Percentiles rank a stretch among this genome's conserved stretches.
Evolutionary conservation across 2,113 vertebrate species (phyloP).

Genomic region (Lontra canadensis): DNA sequence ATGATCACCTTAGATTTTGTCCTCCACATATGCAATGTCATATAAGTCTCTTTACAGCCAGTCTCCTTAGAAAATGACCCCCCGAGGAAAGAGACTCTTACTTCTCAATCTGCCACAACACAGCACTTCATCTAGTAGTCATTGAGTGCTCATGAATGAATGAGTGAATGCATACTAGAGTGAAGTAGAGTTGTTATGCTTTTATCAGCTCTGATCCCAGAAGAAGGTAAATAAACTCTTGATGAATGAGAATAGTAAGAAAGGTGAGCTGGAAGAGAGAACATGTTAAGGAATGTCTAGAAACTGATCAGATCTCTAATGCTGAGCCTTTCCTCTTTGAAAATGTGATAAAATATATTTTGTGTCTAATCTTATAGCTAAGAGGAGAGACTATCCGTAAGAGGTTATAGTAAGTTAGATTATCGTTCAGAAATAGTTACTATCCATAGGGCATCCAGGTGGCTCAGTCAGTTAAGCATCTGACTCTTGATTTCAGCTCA

Average conservation of each 20-base stretch:
- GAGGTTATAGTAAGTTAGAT: neutral
- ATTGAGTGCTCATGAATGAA: neutral
- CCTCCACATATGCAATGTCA: neutral
- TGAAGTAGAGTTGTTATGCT: neutral
- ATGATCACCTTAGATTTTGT: neutral
- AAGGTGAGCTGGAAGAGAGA: neutral
- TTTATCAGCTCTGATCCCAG: neutral
- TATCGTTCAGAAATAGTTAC: neutral
- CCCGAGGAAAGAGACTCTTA: neutral
- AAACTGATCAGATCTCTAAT: neutral
- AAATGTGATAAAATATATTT: neutral
- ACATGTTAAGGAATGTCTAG: neutral
- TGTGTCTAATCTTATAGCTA: neutral
- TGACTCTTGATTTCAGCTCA: neutral
- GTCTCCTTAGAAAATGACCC: neutral
- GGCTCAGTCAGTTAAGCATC: neutral
- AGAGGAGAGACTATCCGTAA: neutral
- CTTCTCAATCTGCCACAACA: neutral
- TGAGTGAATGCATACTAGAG: neutral
- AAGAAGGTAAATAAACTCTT: neutral
- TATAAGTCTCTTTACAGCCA: neutral
- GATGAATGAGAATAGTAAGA: neutral
- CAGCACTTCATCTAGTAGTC: neutral
- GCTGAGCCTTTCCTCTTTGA: neutral
- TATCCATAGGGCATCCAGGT: neutral